Conservation (phyloP, 2,888 invertebrate genomes). For the Euzophera pinguis region DNA sequence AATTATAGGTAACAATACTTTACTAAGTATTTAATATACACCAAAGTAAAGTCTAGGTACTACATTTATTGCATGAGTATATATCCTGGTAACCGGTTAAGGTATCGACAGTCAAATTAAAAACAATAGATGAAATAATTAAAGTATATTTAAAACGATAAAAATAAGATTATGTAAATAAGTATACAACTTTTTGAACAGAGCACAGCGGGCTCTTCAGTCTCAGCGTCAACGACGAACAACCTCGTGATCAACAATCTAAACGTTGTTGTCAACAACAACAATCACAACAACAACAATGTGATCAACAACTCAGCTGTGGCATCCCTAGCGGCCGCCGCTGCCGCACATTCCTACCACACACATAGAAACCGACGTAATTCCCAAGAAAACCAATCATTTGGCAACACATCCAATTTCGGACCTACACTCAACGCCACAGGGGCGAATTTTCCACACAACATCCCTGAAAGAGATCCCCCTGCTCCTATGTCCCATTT, state of each 20-base stretch:
- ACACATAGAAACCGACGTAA: slow-evolving; percentile 68
- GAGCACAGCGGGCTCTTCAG: slow-evolving; percentile 69
- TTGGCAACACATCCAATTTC: slow-evolving; percentile 58
- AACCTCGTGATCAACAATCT: slow-evolving; percentile 75
- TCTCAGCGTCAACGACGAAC: slow-evolving; percentile 75
- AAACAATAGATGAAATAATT: background rate
- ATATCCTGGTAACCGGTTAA: background rate
- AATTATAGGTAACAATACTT: no score
- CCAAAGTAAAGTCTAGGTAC: no score
- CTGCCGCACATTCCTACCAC: slow-evolving; percentile 73
- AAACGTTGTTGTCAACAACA: slow-evolving; percentile 76
- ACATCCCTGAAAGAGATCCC: slow-evolving; percentile 63
- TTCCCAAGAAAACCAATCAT: slow-evolving; percentile 70
- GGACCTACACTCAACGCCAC: slow-evolving; percentile 71
- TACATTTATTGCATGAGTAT: background rate
- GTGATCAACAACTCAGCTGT: slow-evolving; percentile 76
- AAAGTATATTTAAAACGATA: background rate
- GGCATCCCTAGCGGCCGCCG: slow-evolving; percentile 71
- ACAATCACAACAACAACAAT: slow-evolving; percentile 76
- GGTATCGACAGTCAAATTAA: background rate
- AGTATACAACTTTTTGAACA: slow-evolving; percentile 39
- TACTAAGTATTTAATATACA: no score
- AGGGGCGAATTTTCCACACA: slow-evolving; percentile 61
- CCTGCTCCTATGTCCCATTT: slow-evolving; percentile 73
- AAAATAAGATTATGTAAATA: slow-evolving; percentile 23